A percentile compares a stretch with the other conserved stretches of the same genome.
phyloP scores from a whole-genome alignment of 1,140 invertebrate species.

The Nymphalis io region DNA sequence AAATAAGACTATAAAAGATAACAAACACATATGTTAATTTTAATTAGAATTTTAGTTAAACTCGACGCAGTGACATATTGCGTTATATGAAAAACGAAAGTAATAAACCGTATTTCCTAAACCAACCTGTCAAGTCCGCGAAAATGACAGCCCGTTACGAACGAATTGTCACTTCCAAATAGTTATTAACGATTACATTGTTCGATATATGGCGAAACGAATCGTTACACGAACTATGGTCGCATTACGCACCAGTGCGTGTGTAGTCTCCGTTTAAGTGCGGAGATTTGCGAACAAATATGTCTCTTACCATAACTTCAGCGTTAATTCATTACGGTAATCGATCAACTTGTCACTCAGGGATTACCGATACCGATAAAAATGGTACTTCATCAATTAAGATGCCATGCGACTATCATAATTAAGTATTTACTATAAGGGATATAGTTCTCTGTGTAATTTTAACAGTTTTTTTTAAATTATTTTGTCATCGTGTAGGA shows the following conservation, averaged over 20 bases:
- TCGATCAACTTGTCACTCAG: conserved; percentile 31
- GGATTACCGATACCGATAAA: conserved; percentile 42
- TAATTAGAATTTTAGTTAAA: too few species aligned
- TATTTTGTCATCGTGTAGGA: not conserved
- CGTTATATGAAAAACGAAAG: too few species aligned
- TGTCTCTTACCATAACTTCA: conserved; percentile 3
- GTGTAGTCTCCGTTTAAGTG: not conserved
- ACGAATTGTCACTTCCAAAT: not conserved
- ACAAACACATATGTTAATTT: too few species aligned
- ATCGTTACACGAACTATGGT: not conserved
- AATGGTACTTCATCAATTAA: not conserved
- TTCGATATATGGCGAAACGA: not conserved
- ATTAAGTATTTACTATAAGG: not conserved
- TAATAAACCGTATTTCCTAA: not conserved
- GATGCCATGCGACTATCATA: not conserved
- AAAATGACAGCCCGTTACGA: not conserved
- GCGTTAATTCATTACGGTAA: conserved; percentile 32
- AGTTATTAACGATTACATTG: not conserved
- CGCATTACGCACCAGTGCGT: not conserved
- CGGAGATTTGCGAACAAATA: not conserved
- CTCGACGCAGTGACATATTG: too few species aligned
- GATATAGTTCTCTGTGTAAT: not conserved
- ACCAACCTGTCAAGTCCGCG: not conserved
- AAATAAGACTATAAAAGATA: too few species aligned
- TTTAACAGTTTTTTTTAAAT: not conserved